Evolutionary conservation across 2,797 vertebrate genomes (phyloP).

Genomic region (Chloroceryle inda): DNA sequence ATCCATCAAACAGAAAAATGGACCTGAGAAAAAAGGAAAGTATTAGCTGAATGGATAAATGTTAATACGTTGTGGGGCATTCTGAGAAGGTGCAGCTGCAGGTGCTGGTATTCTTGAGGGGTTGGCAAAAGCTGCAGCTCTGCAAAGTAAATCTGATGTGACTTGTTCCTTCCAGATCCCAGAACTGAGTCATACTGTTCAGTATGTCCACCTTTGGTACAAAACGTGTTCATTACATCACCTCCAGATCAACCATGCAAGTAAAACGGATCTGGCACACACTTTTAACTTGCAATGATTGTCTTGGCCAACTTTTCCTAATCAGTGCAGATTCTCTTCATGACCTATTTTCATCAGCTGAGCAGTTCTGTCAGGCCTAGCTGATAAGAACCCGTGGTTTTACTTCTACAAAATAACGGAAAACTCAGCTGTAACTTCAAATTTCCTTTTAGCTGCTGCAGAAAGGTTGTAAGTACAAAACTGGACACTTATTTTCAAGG

Average conservation of each 20-base stretch:
- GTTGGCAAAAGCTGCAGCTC: not conserved
- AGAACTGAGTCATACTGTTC: not conserved
- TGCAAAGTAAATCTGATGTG: slow-evolving; percentile 33
- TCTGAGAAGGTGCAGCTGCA: not conserved
- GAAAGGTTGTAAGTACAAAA: not conserved
- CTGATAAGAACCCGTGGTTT: not conserved
- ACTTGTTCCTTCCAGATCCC: not conserved
- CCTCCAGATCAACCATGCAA: not conserved
- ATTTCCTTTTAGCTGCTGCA: not conserved
- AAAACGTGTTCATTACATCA: slow-evolving; percentile 22
- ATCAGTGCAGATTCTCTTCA: not conserved
- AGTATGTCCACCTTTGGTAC: not conserved
- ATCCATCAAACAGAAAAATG: not conserved
- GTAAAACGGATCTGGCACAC: not conserved
- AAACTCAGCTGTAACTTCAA: not conserved
- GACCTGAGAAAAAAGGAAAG: not conserved
- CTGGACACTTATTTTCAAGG: not conserved
- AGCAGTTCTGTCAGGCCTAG: not conserved
- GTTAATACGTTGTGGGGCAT: not conserved
- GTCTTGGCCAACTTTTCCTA: slow-evolving; percentile 24
- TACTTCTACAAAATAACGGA: not conserved
- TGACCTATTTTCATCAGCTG: slow-evolving; percentile 15
- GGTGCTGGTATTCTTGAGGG: not conserved
- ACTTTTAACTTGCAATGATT: slow-evolving; percentile 10
- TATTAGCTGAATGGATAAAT: not conserved